phyloP scores from a whole-genome alignment of 2,797 vertebrate genomes.

The Varecia variegata region DNA sequence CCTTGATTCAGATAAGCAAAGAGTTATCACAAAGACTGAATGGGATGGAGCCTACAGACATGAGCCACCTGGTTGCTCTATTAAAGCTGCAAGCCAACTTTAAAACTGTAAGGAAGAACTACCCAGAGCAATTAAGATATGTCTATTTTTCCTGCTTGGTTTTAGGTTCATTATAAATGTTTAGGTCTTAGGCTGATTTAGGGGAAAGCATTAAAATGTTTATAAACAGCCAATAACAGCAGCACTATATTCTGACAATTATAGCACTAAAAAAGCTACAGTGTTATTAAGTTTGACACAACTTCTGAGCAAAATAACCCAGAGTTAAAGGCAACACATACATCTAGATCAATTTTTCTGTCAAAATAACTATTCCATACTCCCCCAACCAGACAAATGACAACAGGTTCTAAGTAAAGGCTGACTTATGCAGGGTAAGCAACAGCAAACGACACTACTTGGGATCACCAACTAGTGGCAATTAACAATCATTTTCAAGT shows the following conservation, averaged over 20 bases:
- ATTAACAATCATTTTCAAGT: constrained; percentile 35
- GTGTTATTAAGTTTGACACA: constrained; percentile 16
- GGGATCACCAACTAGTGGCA: neutral
- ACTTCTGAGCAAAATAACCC: constrained; percentile 23
- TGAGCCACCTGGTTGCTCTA: neutral
- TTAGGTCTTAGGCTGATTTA: neutral
- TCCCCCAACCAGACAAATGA: neutral
- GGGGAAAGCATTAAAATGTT: constrained; percentile 11
- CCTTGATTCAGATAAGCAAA: neutral
- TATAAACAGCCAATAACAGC: constrained; percentile 5
- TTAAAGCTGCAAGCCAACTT: neutral
- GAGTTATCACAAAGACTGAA: neutral
- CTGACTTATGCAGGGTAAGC: neutral
- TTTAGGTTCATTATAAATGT: neutral
- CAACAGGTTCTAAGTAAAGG: neutral
- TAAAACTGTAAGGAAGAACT: neutral
- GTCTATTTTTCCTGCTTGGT: neutral
- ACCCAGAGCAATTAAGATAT: neutral
- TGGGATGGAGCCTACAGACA: neutral
- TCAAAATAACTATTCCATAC: constrained; percentile 4
- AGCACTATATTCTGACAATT: neutral
- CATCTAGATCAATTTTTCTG: neutral
- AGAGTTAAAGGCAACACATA: neutral
- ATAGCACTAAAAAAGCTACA: neutral
- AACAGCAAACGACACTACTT: neutral